Evolutionary conservation across 2,113 vertebrate genomes (phyloP), one percentile per base, ranked within the genome.

Genomic region (Brienomyrus brachyistius): DNA sequence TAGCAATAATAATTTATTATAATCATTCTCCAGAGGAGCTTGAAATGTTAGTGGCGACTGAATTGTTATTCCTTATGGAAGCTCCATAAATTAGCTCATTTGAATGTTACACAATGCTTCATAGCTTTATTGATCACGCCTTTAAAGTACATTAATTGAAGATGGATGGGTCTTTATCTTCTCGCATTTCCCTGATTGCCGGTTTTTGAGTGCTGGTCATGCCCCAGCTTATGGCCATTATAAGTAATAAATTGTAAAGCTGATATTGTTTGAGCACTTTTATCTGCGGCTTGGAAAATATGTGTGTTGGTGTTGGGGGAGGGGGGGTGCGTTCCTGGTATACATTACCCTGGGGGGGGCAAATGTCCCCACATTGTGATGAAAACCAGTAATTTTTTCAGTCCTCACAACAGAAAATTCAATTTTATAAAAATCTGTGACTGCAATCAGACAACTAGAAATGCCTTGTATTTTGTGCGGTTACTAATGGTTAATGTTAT

Each of bases 81-180:
- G 21, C 74, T 70, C 56, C 62, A 45, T 74, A 86, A 86, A 90
- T 90, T 56, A 88, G 90, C 87, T 90, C 56, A 90, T 90, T 90
- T 90, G 59, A 86, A 89, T 90, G 90, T 90, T 86, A 88, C 82
- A 84, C 87, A 84, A 51, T 89, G 90, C 70, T 89, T 89, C 89
- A 90, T 47, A 70, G 87, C 51, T 89, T 85, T 89, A 90, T 88
- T 89, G 88, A 89, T 89, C 87, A 56, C 48, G 35, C 77, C 87
- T 91, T 90, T 23, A 90, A 54, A 86, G 50, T 40, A 54, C 85
- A 87, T n/a, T 86, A 48, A 89, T 91, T 86, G 88, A 86, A 86
- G 87, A 90, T 59, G 85, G 89, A 90, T 52, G 82, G 40, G 52
- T 83, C 74, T 86, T 45, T 84, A 11, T 91, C 87, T 59, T 90